Conservation (phyloP, 2,113 vertebrate species). For the Pagrus major region DNA sequence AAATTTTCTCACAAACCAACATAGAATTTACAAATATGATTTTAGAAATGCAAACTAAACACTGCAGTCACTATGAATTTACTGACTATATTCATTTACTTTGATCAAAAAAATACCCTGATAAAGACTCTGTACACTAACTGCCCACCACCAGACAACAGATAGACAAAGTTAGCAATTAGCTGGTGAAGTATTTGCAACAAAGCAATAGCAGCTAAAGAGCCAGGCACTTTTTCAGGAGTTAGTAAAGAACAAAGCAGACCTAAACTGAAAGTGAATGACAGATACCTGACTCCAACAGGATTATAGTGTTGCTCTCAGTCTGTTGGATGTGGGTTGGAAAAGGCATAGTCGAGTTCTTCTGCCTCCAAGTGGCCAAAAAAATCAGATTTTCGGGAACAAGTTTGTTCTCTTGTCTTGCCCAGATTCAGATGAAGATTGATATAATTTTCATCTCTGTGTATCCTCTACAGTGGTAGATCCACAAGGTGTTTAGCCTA, state of each 20-base stretch:
- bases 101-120: background rate
- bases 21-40: background rate
- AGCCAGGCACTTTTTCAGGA: too few species aligned
- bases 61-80: background rate
- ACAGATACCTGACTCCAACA: background rate
- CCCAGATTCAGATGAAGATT: background rate
- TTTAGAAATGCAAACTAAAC: background rate
- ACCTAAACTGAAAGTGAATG: background rate
- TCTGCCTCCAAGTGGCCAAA: slow-evolving; percentile 5
- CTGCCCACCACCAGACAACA: background rate
- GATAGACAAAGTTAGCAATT: too few species aligned
- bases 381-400: too few species aligned
- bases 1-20: background rate
- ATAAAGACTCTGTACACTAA: background rate
- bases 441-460: background rate
- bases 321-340: background rate
- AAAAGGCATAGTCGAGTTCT: background rate
- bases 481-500: background rate
- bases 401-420: background rate
- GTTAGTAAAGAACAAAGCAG: too few species aligned
- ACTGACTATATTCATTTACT: background rate
- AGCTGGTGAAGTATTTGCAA: too few species aligned
- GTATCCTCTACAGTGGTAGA: background rate
- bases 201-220: too few species aligned
- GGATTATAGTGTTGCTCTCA: background rate